Percentiles rank a stretch among this genome's conserved stretches.
Conservation (phyloP, 2,113 vertebrate genomes). For the Pterocles orientalis region DNA sequence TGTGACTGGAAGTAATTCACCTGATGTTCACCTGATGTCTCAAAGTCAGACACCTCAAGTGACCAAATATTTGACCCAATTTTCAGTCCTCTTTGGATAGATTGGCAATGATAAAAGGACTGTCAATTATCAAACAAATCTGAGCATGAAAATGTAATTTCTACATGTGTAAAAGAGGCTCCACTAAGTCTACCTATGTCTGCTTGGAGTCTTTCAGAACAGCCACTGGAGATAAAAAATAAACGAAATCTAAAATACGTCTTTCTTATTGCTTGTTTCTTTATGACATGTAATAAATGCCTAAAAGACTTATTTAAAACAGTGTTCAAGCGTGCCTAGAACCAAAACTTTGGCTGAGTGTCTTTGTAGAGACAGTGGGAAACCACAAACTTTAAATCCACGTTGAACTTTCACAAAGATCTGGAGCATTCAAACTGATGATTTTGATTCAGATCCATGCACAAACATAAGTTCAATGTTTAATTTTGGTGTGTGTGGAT, state of each 20-base stretch:
- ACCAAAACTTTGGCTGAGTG: neutral
- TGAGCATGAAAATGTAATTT: neutral
- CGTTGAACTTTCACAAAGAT: conserved; percentile 9
- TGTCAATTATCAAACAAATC: neutral
- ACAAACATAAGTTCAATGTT: neutral
- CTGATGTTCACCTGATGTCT: neutral
- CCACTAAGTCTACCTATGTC: neutral
- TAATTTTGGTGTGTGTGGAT: neutral
- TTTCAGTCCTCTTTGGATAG: neutral
- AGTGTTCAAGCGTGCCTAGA: neutral
- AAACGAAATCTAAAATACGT: neutral
- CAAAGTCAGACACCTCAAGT: neutral
- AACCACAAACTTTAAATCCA: conserved; percentile 22
- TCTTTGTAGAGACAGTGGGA: neutral
- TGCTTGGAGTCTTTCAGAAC: neutral
- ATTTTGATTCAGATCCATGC: conserved; percentile 34
- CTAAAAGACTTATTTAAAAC: neutral
- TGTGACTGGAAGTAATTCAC: neutral
- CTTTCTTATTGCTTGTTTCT: neutral
- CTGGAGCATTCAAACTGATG: neutral
- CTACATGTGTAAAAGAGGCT: neutral
- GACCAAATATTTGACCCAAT: neutral
- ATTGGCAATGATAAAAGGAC: neutral
- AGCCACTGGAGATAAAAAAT: neutral
- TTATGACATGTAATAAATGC: neutral